phyloP scores from a whole-genome alignment of 1,140 invertebrate genomes.

The Aradophagus sp. region DNA sequence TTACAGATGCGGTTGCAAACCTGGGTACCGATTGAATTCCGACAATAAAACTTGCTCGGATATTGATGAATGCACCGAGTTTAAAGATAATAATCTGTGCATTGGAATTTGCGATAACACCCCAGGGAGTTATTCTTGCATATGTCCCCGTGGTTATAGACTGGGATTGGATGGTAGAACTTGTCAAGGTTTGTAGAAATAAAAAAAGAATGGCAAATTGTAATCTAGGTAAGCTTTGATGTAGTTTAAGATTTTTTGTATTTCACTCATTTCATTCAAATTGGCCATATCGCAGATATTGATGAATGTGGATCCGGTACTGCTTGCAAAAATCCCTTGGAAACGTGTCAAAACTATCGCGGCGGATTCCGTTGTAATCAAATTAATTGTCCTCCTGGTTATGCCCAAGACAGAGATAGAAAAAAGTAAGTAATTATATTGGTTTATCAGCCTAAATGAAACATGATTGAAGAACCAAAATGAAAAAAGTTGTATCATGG shows the following conservation, averaged over 20 bases:
- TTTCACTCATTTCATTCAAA: no score
- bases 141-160: conserved; percentile 89
- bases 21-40: conserved; percentile 81
- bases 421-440: conserved; percentile 81
- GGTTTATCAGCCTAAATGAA: no score
- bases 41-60: conserved; percentile 89
- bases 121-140: conserved; percentile 89
- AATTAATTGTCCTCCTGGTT: conserved; percentile 89
- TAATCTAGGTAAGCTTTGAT: no score
- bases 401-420: conserved; percentile 81
- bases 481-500: no score
- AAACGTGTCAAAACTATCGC: conserved; percentile 92
- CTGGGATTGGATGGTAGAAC: conserved; percentile 81
- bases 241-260: no score
- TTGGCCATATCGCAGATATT: conserved; percentile 87
- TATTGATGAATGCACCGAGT: conserved; percentile 89
- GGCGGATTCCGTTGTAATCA: conserved; percentile 91
- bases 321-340: conserved; percentile 79
- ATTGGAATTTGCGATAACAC: conserved; percentile 91
- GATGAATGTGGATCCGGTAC: conserved; percentile 86
- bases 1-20: conserved; percentile 84
- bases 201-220: no score
- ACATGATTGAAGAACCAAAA: neutral
- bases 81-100: conserved; percentile 82
- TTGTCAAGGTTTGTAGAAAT: conserved; percentile 80